Evolutionary conservation across 2,113 vertebrate genomes (phyloP), one percentile per base, ranked within the genome.

Genomic region (Rhinolophus sinicus): DNA sequence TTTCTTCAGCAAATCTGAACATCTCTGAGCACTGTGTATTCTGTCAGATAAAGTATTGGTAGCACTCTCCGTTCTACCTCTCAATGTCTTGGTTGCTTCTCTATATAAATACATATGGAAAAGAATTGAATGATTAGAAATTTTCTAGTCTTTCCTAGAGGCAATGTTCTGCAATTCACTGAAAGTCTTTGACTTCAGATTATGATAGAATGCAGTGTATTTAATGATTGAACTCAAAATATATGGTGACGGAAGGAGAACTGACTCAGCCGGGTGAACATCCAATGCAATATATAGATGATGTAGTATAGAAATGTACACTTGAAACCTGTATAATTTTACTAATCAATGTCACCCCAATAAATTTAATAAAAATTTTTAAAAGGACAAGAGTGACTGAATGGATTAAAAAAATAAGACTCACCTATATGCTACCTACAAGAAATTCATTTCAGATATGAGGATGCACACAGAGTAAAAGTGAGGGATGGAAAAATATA

Each of bases 1-100:
- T 93, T 96, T 96, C 82, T 93, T 82, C 40, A 50, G 70, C 52
- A 90, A 87, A 93, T 88, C 7, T 93, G 70, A 83, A 21, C 8
- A 80, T 84, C 87, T 96, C 33, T 91, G 52, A 84, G 73, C 58
- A 76, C n/a, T 35, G 21, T 47, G 22, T 33, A 28, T 73, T 90
- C 93, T 97, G n/a, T 8, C 44, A 83, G 40, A 52, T 90, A 83
- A 94, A 64, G 77, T 40, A 33, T 40, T 89, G 54, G 33, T 70
- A 90, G 8, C 16, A 40, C 6, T 95, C 21, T 92, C 24, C 30
- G 26, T 24, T 93, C n/a, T 19, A 40, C 8, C 56, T 82, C 44
- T 30, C 16, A 15, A 3, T 77, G n/a, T 77, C 35, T 88, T 28
- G 1, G 4, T 72, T 33, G 21, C 56, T 80, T 81, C 13, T 6